A percentile compares a stretch with the other conserved stretches of the same genome.
Evolutionary conservation across 2,888 invertebrate genomes (phyloP).

Genomic region (Tachina fera): DNA sequence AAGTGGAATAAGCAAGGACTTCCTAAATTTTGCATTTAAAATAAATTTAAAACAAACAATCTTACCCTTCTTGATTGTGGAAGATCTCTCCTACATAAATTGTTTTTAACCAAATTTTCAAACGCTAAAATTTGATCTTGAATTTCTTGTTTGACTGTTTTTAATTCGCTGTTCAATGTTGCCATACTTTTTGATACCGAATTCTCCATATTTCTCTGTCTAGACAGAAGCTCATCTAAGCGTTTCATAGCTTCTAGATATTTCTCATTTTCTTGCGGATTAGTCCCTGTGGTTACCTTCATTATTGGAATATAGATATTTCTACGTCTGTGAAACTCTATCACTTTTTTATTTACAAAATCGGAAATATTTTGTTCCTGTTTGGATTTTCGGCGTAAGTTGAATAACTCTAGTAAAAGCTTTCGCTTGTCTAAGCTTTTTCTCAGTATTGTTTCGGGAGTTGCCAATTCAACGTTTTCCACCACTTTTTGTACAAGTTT

Average conservation of each 20-base stretch:
- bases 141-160: slow-evolving; percentile 6
- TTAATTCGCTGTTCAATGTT: slow-evolving; percentile 21
- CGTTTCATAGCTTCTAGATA: slow-evolving; percentile 68
- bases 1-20: too few relatives aligned
- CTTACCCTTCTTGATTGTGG: slow-evolving; percentile 69
- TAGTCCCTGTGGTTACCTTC: slow-evolving; percentile 66
- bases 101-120: slow-evolving; percentile 51
- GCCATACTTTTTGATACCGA: slow-evolving; percentile 35
- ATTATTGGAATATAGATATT: slow-evolving; percentile 72
- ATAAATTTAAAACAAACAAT: background rate
- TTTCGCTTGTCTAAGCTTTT: slow-evolving; percentile 74
- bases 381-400: slow-evolving; percentile 34
- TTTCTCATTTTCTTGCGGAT: slow-evolving; percentile 23
- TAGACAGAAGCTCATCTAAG: slow-evolving; percentile 72
- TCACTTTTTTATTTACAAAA: slow-evolving; percentile 74
- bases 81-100: slow-evolving; percentile 48
- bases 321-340: slow-evolving; percentile 76
- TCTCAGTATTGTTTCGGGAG: slow-evolving; percentile 60
- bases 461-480: slow-evolving; percentile 62
- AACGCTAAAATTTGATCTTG: slow-evolving; percentile 34
- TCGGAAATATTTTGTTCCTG: slow-evolving; percentile 66
- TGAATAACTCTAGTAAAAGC: slow-evolving; percentile 62
- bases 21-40: too few relatives aligned
- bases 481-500: slow-evolving; percentile 72
- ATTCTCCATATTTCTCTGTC: slow-evolving; percentile 12